Evolutionary conservation across 2,113 vertebrate species (phyloP), one percentile per base, ranked within the genome.

Genomic region (Holacanthus passer): DNA sequence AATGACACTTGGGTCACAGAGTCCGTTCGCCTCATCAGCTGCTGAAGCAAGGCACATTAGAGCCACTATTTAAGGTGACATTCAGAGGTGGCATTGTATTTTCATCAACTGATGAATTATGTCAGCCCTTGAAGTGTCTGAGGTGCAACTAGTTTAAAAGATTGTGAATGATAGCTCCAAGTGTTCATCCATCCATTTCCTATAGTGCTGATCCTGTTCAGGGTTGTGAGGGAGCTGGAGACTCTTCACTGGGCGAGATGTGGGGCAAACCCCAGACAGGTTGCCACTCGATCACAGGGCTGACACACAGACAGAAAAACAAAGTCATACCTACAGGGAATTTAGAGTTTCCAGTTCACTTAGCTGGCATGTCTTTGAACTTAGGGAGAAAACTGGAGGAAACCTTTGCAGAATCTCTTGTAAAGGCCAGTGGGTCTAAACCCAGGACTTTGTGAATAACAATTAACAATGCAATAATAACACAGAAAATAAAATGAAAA

Each of bases 291-390:
- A 37, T 79, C 72, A 77, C 72, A 43, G 29, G 71, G 43, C 50
- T 32, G 45, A 84, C 53, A 58, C 56, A 56, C 47, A 77, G 53
- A 70, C 39, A 77, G 63, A 80, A 82, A 86, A 84, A 80, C 71
- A 85, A 88, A 85, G 85, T 78, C 69, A 27, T 80, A 66, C 70
- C 83, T 81, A 53, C 60, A 70, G 76, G 83, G 87, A 88, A 84
- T 87, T 86, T 53, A 47, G 47, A 56, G 62, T 86, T 89, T 87
- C 81, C 72, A 81, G 65, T 79, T 85, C 75, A 79, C 68, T 71
- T 81, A 73, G 69, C 82, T 79, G 43, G 58, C 70, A 77, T 82
- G 39, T 76, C 71, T 87, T 86, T 82, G 62, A 77, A 82, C n/a
- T 74, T 29, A 13, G 35, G 22, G 43, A 50, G 29, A 43, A 62